Conservation (phyloP, 2,113 vertebrate species). For the Nyctereutes procyonoides region DNA sequence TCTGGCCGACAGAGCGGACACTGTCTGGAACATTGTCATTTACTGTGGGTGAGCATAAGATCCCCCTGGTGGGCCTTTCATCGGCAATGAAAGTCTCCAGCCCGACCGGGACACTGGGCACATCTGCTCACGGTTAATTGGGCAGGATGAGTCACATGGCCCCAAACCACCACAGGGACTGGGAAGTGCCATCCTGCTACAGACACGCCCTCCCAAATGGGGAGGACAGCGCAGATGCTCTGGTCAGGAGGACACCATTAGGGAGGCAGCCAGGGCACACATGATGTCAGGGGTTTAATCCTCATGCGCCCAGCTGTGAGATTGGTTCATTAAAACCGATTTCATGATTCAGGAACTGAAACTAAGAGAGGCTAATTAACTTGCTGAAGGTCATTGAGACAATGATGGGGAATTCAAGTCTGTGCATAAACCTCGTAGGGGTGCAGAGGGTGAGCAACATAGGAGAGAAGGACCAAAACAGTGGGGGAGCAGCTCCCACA, state of each 20-base stretch:
- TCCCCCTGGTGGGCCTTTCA: no score
- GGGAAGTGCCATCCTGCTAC: not conserved
- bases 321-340: fast-evolving
- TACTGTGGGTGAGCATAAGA: fast-evolving
- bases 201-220: fast-evolving
- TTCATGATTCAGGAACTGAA: no score
- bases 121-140: not conserved
- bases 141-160: not conserved
- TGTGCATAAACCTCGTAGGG: not conserved
- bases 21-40: not conserved
- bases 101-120: fast-evolving
- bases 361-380: not conserved
- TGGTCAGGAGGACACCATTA: fast-evolving
- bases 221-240: fast-evolving
- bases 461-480: no score
- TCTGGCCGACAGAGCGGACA: not conserved
- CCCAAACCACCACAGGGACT: not conserved
- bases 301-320: fast-evolving
- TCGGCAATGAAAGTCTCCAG: fast-evolving
- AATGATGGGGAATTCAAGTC: not conserved
- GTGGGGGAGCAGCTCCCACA: not conserved
- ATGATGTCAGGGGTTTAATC: not conserved
- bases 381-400: not conserved
- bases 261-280: fast-evolving
- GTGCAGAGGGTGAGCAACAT: not conserved